phyloP scores from a whole-genome alignment of 2,113 vertebrate species.

The Pimephales promelas region DNA sequence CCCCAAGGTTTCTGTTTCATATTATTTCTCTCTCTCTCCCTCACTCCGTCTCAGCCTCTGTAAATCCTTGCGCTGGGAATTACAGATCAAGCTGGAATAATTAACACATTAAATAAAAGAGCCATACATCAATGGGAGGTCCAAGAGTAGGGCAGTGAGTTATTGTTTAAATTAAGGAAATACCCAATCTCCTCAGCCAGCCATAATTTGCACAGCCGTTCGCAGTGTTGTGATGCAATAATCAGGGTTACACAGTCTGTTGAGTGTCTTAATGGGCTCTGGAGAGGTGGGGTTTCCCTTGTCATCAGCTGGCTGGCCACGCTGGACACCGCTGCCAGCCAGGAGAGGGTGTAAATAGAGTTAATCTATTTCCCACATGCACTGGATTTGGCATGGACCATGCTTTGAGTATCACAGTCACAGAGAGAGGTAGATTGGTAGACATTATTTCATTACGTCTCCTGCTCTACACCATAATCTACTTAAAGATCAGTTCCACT shows the following conservation, averaged over 20 bases:
- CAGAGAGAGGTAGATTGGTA: constrained; percentile 22
- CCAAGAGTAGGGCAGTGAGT: constrained; percentile 58
- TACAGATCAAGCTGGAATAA: constrained; percentile 58
- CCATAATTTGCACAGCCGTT: constrained; percentile 53
- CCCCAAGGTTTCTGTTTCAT: constrained; percentile 27
- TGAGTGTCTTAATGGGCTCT: constrained; percentile 57
- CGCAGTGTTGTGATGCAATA: constrained; percentile 46
- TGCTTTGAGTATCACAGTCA: constrained; percentile 27
- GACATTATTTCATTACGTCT: constrained; percentile 39
- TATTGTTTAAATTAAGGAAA: constrained; percentile 67
- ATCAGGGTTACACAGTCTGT: constrained; percentile 51
- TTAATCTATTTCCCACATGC: constrained; percentile 39
- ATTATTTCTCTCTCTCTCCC: constrained; percentile 34
- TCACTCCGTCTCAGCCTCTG: constrained; percentile 41
- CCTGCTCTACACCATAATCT: background rate
- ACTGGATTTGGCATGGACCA: constrained; percentile 18
- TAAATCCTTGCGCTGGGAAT: constrained; percentile 59
- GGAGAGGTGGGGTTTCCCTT: constrained; percentile 46
- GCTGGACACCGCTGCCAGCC: constrained; percentile 25
- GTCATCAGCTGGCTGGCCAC: constrained; percentile 44
- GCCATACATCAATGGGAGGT: constrained; percentile 55
- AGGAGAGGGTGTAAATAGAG: constrained; percentile 25
- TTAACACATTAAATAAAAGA: constrained; percentile 65
- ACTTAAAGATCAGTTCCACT: constrained; percentile 18
- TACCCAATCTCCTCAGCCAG: constrained; percentile 48